Evolutionary conservation across 2,797 vertebrate genomes (phyloP).

Genomic region (Cyclopterus lumpus): DNA sequence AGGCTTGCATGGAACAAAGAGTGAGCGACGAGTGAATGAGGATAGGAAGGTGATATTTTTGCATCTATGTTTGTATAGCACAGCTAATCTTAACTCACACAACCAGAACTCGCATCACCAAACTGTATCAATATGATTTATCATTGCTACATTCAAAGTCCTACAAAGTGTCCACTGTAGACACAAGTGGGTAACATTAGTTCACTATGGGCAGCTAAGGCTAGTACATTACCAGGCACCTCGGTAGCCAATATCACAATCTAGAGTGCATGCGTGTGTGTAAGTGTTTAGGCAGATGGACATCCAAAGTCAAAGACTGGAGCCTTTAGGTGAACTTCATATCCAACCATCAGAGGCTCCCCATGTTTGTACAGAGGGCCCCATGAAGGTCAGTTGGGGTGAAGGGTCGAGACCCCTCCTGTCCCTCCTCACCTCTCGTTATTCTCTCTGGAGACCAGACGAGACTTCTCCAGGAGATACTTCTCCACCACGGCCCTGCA

Average conservation of each 20-base stretch:
- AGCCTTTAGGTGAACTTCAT: conserved; percentile 33
- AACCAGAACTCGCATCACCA: conserved; percentile 3
- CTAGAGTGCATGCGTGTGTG: neutral
- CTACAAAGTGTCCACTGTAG: neutral
- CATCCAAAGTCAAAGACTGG: conserved; percentile 19
- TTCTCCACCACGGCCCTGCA: conserved; percentile 97
- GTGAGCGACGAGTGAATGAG: neutral
- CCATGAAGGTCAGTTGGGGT: conserved; percentile 40
- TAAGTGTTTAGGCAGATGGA: conserved; percentile 13
- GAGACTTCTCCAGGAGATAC: conserved; percentile 98
- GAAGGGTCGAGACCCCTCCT: conserved; percentile 42
- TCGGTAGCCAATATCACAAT: neutral
- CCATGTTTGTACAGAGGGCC: conserved; percentile 50
- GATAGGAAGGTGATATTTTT: neutral
- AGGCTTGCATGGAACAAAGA: neutral
- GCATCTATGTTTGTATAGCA: neutral
- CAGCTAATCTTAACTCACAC: conserved; percentile 4
- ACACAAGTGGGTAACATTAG: neutral
- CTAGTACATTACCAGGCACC: neutral
- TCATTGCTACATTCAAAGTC: neutral
- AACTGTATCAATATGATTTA: neutral
- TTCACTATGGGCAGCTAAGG: neutral
- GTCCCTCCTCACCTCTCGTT: conserved; percentile 91
- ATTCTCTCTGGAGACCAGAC: conserved; percentile 96
- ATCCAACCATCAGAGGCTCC: conserved; percentile 40